Base-by-base conservation (phyloP, 92 coral and sea anemone species). In the Phymanthus crucifer region DNA sequence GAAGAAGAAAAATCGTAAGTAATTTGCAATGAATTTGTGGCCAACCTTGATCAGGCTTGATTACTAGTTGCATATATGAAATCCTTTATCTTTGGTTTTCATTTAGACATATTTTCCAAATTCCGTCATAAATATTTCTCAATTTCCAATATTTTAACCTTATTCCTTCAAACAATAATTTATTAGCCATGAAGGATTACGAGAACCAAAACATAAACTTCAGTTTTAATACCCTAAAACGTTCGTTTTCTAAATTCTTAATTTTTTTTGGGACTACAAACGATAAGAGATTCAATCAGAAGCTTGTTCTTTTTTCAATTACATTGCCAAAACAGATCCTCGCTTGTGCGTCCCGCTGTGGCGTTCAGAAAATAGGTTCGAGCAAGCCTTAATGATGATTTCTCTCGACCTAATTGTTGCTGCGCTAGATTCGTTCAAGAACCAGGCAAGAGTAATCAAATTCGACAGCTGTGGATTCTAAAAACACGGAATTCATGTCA, bases 1-100 rank as follows among this genome's bases (percentile, higher is more conserved):
- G 86, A 32, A 38, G 86, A 35, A 68, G 86, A 33, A 75, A 75
- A 82, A 75, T 82, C 37, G 86, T 82, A 73, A 57, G 86, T 82
- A 47, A 57, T 58, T 26, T 52, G 34, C 40, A 45, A 40, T n/a
- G 40, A 71, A 38, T 23, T 27, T 21, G 45, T 32, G 38, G 65
- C 2, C 3, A 52, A 38, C 33, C 71, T 16, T 66, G 21, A 66
- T 6, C n/a, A 32, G 73, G 2, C 47, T 16, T 35, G 13, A 69
- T 34, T 38, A 69, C 19, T 5, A 6, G 68, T 29, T 61, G 12
- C 32, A 4, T 61, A 11, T 10, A 6, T 45, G 16, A 21, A 12
- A 26, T 7, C 10, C 68, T 61, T n/a, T 3, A 61, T 61, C 27
- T 24, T 4, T 29, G 13, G 68, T 24, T 17, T 61, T n/a, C n/a